Percentiles rank a stretch among this genome's conserved stretches.
Evolutionary conservation across 2,113 vertebrate species (phyloP).

Genomic region (Fregetta grallaria): DNA sequence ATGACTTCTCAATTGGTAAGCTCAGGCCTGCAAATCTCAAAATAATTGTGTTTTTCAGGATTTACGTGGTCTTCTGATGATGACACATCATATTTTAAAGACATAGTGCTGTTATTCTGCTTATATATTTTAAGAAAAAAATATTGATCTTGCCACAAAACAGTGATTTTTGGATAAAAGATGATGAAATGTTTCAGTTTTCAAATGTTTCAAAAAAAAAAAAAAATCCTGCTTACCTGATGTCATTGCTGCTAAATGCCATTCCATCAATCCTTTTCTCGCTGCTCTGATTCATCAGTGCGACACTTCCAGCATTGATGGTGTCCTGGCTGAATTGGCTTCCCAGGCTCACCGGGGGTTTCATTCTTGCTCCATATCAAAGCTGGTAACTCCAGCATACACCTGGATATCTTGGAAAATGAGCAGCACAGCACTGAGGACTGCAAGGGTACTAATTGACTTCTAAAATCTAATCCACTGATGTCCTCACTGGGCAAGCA

Average conservation of each 20-base stretch:
- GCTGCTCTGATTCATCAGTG: not conserved
- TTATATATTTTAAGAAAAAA: not conserved
- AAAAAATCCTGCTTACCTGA: not conserved
- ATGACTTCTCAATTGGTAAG: not conserved
- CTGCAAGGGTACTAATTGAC: not conserved
- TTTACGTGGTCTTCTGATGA: not conserved
- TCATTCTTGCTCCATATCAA: not conserved
- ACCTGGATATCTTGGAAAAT: not conserved
- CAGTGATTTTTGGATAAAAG: not conserved
- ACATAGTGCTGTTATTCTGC: not conserved
- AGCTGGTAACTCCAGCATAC: not conserved
- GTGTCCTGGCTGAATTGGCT: not conserved
- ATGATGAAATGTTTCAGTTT: not conserved
- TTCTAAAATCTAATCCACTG: not conserved
- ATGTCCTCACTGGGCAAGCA: not conserved
- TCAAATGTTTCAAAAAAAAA: not conserved
- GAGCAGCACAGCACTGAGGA: not conserved
- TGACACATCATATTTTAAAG: not conserved
- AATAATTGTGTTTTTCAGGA: not conserved
- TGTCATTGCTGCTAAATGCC: not conserved
- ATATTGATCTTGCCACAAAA: not conserved
- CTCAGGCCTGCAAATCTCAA: not conserved
- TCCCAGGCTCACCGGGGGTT: not conserved
- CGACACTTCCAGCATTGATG: not conserved
- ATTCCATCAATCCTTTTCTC: not conserved